Evolutionary conservation across 2,797 vertebrate species (phyloP).

Genomic region (Chaenodraco wilsoni): DNA sequence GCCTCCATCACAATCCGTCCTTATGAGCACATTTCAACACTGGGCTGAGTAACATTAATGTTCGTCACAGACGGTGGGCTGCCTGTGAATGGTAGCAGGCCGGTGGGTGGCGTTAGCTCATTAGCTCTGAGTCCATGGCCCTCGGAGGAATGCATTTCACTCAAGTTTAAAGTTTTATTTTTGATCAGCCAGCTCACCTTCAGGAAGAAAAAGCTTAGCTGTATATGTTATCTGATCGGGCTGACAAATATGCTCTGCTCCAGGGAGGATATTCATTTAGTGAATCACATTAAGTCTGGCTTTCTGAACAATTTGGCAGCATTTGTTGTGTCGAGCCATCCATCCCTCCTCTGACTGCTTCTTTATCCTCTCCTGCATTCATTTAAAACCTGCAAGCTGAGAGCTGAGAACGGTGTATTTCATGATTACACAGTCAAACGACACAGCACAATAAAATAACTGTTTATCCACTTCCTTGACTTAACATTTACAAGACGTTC

Average conservation of each 20-base stretch:
- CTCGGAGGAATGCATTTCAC: conserved; percentile 7
- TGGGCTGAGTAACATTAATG: conserved; percentile 22
- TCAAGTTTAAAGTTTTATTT: conserved; percentile 6
- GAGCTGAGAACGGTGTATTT: background rate
- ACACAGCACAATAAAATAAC: background rate
- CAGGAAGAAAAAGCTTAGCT: conserved; percentile 9
- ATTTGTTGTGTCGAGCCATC: conserved; percentile 6
- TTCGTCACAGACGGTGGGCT: conserved; percentile 9
- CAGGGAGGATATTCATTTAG: conserved; percentile 32
- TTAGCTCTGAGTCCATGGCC: conserved; percentile 17
- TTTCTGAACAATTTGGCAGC: conserved; percentile 21
- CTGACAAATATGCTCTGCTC: conserved; percentile 26
- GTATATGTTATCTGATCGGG: conserved; percentile 31
- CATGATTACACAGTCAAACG: background rate
- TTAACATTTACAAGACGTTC: background rate
- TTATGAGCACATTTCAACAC: conserved; percentile 40
- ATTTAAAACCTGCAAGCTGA: background rate
- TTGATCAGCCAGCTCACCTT: conserved; percentile 16
- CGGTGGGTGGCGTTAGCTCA: conserved; percentile 26
- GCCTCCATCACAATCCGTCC: conserved; percentile 21
- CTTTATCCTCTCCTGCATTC: background rate
- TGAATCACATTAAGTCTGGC: conserved; percentile 21
- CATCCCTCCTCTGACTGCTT: background rate
- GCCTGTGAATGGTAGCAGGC: conserved; percentile 21
- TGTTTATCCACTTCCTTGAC: background rate